phyloP scores from a whole-genome alignment of 2,113 vertebrate genomes.

The Pagrus major region DNA sequence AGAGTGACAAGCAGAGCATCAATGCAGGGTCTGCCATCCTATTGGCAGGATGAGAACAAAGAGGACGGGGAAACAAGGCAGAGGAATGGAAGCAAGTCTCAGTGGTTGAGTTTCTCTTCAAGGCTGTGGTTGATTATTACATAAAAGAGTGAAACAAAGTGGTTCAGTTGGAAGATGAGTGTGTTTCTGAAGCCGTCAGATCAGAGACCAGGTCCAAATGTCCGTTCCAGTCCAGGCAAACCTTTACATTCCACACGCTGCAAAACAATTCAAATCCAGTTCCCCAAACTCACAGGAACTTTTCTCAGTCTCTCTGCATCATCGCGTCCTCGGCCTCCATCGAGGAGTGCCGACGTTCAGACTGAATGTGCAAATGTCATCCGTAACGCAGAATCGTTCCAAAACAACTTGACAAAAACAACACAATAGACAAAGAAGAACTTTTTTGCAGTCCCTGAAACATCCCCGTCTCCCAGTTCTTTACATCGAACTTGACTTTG shows the following conservation, averaged over 20 bases:
- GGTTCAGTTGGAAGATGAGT: constrained; percentile 43
- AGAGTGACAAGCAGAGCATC: constrained; percentile 3
- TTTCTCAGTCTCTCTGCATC: constrained; percentile 24
- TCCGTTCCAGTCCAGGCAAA: constrained; percentile 49
- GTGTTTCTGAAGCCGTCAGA: constrained; percentile 17
- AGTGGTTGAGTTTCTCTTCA: constrained; percentile 46
- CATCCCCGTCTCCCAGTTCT: constrained; percentile 12
- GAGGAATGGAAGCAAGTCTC: constrained; percentile 48
- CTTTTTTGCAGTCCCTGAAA: constrained; percentile 64
- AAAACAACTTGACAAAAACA: constrained; percentile 55
- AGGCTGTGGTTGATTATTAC: constrained; percentile 17
- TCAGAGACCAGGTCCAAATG: constrained; percentile 47
- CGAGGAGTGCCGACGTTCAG: constrained; percentile 27
- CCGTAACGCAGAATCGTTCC: constrained; percentile 38
- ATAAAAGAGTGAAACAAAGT: constrained; percentile 30
- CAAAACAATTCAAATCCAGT: constrained; percentile 37
- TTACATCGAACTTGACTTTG: background rate
- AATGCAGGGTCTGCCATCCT: background rate
- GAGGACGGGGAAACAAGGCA: constrained; percentile 3
- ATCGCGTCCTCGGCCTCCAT: constrained; percentile 29
- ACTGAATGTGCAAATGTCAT: constrained; percentile 73
- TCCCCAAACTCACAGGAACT: constrained; percentile 50
- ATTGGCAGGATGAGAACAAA: background rate
- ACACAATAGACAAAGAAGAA: constrained; percentile 32
- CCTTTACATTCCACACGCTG: constrained; percentile 65